A percentile compares a stretch with the other conserved stretches of the same genome.
Conservation (phyloP, 2,113 vertebrate genomes). For the Odontesthes bonariensis region DNA sequence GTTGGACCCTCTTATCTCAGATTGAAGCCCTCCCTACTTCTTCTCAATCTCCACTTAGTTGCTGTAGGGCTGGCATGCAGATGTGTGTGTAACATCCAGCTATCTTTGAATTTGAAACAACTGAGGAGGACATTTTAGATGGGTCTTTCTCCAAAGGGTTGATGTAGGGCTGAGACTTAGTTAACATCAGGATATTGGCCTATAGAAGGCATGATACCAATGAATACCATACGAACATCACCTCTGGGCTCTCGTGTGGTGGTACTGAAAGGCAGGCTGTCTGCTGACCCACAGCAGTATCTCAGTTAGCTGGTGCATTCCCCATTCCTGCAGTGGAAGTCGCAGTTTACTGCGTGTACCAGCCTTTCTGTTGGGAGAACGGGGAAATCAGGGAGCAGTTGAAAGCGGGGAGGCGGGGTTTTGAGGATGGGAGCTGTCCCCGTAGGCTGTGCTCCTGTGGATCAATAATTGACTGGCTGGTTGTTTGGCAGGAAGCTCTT, state of each 20-base stretch:
- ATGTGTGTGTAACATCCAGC: slow-evolving; percentile 1
- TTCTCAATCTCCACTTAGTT: slow-evolving; percentile 31
- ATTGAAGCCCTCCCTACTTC: not conserved
- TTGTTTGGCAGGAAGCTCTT: slow-evolving; percentile 91
- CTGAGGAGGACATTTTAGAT: not conserved
- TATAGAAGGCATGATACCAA: not conserved
- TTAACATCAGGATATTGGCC: not conserved
- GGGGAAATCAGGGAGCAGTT: not conserved
- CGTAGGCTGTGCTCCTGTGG: slow-evolving; percentile 40
- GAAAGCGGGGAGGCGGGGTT: not conserved
- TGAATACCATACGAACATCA: not conserved
- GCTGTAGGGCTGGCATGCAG: slow-evolving; percentile 39
- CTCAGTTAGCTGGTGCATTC: no score
- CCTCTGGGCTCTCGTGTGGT: slow-evolving; percentile 35
- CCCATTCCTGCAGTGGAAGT: slow-evolving; percentile 14
- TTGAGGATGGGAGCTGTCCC: slow-evolving; percentile 46
- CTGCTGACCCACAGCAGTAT: no score
- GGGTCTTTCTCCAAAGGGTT: no score
- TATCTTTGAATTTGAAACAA: not conserved
- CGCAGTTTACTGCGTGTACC: slow-evolving; percentile 64
- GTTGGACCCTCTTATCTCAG: slow-evolving; percentile 45
- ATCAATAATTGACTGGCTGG: slow-evolving; percentile 71
- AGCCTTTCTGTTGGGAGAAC: slow-evolving; percentile 22
- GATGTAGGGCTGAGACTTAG: not conserved
- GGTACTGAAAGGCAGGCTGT: slow-evolving; percentile 52